Conservation (phyloP, 2,888 invertebrate species). For the Hoplodrina blanda region DNA sequence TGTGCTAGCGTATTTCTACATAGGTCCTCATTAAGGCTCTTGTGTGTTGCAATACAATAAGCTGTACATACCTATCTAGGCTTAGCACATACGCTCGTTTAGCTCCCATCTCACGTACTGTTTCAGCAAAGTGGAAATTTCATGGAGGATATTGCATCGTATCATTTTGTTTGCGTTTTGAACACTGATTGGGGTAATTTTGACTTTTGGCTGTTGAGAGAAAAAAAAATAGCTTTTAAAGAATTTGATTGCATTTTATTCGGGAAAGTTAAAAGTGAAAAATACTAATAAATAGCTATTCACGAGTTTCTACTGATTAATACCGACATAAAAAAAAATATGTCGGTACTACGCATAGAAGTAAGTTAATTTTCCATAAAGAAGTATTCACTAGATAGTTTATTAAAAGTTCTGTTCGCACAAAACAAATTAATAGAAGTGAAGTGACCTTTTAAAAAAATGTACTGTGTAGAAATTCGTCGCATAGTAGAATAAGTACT, state of each 20-base stretch:
- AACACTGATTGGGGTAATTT: constrained; percentile 19
- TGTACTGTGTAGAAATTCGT: background rate
- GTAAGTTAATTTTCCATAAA: too few relatives aligned
- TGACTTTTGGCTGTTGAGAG: background rate
- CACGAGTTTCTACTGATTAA: too few relatives aligned
- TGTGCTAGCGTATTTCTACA: constrained; percentile 28
- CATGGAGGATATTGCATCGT: constrained; percentile 40
- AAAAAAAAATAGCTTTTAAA: background rate
- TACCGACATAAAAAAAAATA: too few relatives aligned
- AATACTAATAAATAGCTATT: too few relatives aligned
- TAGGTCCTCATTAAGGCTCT: constrained; percentile 53
- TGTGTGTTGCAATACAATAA: constrained; percentile 55
- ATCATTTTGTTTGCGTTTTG: constrained; percentile 40
- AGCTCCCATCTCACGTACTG: constrained; percentile 49
- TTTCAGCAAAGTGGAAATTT: constrained; percentile 56
- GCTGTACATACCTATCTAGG: constrained; percentile 25
- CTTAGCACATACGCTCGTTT: constrained; percentile 37
- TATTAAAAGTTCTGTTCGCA: too few relatives aligned
- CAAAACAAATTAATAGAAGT: background rate
- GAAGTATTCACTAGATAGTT: too few relatives aligned
- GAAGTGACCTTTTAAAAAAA: constrained; percentile 1
- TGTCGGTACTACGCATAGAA: too few relatives aligned
- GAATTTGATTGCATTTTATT: too few relatives aligned
- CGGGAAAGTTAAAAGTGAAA: too few relatives aligned
- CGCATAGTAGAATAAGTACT: background rate